These are phyloP conservation scores for Ptilodon capucinus DNA, from an alignment of 2,888 invertebrate genomes.

Conservation along the genomic window DNA sequence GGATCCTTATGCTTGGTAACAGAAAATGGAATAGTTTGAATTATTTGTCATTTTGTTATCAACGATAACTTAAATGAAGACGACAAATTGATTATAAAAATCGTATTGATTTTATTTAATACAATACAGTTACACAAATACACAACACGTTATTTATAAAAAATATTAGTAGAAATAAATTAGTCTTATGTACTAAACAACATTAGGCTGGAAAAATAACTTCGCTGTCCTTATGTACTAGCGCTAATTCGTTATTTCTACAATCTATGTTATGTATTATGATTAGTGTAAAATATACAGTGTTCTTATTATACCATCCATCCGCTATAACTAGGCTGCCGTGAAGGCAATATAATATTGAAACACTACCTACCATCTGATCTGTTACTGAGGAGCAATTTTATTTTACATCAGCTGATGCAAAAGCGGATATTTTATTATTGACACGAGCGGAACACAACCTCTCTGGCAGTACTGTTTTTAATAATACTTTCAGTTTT, in stretches of 20 bases:
- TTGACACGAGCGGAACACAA: too few species aligned
- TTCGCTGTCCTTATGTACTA: conserved; percentile 27
- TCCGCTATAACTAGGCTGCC: too few species aligned
- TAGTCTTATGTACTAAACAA: conserved; percentile 42
- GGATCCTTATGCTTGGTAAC: too few species aligned
- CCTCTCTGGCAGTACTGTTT: too few species aligned
- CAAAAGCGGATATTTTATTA: too few species aligned
- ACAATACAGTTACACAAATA: conserved; percentile 59
- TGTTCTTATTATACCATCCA: neutral
- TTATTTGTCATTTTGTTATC: neutral
- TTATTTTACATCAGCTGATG: too few species aligned
- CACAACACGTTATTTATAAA: conserved; percentile 74
- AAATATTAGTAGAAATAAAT: conserved; percentile 50
- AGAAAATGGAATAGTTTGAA: too few species aligned
- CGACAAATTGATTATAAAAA: conserved; percentile 17
- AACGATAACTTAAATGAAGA: neutral
- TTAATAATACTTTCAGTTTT: too few species aligned
- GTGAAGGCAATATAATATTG: neutral
- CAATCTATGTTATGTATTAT: conserved; percentile 10
- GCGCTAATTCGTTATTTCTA: conserved; percentile 21
- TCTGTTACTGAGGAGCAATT: too few species aligned
- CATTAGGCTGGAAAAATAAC: conserved; percentile 58
- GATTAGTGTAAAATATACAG: neutral
- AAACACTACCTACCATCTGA: too few species aligned
- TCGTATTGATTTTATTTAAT: conserved; percentile 46